Evolutionary conservation across 2,113 vertebrate species (phyloP), one percentile per base, ranked within the genome.

Genomic region (Syrrhaptes paradoxus): DNA sequence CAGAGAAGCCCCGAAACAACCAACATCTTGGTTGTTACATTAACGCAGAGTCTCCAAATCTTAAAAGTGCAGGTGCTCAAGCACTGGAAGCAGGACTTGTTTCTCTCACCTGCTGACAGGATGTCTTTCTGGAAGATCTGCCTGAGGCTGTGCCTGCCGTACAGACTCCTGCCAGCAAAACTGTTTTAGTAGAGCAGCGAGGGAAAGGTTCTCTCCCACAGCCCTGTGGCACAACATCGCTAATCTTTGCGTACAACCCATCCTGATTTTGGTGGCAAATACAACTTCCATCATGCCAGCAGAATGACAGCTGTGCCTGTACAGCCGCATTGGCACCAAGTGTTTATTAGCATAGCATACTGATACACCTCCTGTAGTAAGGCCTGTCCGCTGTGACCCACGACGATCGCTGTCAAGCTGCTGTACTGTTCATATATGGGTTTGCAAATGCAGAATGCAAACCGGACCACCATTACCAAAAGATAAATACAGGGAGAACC

Each of bases 171-270:
- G 34, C 25, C 75, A 88, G 71, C 54, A 83, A 34, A 85, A 62
- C 0, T 17, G 11, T 15, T 72, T 29, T 4, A 38, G 29, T 3
- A 52, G 13, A 67, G 26, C 22, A 49, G 10, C 0, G 2, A 66
- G 61, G 59, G 25, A 26, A 61, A 85, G 34, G 67, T 38, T 38
- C 52, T 32, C 61, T 57, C 38, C n/a, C 34, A 20, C 26, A 83
- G 83, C 49, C 76, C 9, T 6, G 25, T 21, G 55, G 43, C 66
- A 72, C 26, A 87, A 32, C 17, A 3, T 0, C 26, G 14, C 28
- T 45, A 3, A 32, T 14, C 32, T 29, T 38, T 9, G 58, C 6
- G 38, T 11, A 59, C 18, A 55, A 29, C 11, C 1, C 1, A 12
- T 31, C 9, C 3, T 5, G 34, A 34, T 34, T 43, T 11, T 67